Evolutionary conservation across 1,140 invertebrate species (phyloP).

Genomic region (Popillia japonica): DNA sequence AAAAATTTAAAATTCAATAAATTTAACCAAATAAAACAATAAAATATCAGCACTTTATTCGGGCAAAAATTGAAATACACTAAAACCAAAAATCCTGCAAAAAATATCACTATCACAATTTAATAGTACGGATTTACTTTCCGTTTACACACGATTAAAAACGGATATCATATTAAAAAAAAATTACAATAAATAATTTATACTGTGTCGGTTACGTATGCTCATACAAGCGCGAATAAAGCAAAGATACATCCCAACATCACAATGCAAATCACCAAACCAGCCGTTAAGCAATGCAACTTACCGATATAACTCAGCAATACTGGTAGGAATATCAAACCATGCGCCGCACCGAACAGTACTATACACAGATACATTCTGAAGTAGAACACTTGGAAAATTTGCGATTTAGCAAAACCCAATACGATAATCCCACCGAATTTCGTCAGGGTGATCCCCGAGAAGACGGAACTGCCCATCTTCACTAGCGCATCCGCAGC

Average conservation of each 20-base stretch:
- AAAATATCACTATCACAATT: no score
- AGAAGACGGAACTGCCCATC: conserved; percentile 97
- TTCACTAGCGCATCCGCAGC: conserved; percentile 84
- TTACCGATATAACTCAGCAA: conserved; percentile 95
- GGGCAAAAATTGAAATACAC: no score
- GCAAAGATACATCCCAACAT: conserved; percentile 24
- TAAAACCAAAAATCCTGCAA: no score
- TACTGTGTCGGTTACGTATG: no score
- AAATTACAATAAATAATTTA: no score
- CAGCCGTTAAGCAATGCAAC: conserved; percentile 56
- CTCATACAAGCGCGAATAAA: conserved; percentile 14
- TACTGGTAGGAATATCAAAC: conserved; percentile 95
- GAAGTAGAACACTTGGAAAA: conserved; percentile 98
- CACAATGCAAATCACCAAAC: conserved; percentile 13
- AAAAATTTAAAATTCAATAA: no score
- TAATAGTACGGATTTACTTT: no score
- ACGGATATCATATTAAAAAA: no score
- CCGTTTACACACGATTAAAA: no score
- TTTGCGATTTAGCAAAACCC: conserved; percentile 95
- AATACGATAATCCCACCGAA: conserved; percentile 95
- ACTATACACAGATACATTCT: conserved; percentile 98
- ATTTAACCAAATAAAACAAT: no score
- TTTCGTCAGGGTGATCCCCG: conserved; percentile 97
- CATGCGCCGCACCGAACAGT: conserved; percentile 94
- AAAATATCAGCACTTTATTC: no score